phyloP scores from a whole-genome alignment of 2,113 vertebrate genomes.

The Pterophyllum scalare region DNA sequence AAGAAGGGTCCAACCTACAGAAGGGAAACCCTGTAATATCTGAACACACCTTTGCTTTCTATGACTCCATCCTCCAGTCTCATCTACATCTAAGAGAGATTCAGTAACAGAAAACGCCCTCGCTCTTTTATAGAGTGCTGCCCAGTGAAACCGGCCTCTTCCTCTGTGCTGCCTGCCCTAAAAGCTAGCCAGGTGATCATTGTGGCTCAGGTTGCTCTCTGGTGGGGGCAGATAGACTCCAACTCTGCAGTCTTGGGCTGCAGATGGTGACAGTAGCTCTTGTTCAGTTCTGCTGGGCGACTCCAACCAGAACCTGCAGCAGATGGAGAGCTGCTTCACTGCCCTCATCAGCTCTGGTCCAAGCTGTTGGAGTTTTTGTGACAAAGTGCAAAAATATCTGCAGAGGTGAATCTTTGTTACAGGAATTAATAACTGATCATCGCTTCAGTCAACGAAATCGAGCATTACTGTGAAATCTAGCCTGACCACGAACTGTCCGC shows the following conservation, averaged over 20 bases:
- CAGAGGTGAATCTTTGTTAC: not conserved
- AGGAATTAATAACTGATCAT: not conserved
- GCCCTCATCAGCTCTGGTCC: too few species aligned
- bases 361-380: too few species aligned
- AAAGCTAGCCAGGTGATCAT: not conserved
- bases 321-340: not conserved
- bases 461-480: not conserved
- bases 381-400: not conserved
- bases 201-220: not conserved
- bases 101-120: too few species aligned
- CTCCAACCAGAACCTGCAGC: not conserved
- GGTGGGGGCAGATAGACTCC: not conserved
- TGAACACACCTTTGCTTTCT: too few species aligned
- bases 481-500: not conserved
- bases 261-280: fast-evolving
- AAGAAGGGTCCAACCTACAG: too few species aligned
- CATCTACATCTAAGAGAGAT: not conserved
- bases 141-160: not conserved
- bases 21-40: too few species aligned
- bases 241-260: not conserved
- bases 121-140: fast-evolving
- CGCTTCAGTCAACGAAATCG: not conserved
- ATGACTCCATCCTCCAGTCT: too few species aligned
- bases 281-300: not conserved
- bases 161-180: fast-evolving